phyloP scores from a whole-genome alignment of 1,140 invertebrate species.

The Musca vetustissima region DNA sequence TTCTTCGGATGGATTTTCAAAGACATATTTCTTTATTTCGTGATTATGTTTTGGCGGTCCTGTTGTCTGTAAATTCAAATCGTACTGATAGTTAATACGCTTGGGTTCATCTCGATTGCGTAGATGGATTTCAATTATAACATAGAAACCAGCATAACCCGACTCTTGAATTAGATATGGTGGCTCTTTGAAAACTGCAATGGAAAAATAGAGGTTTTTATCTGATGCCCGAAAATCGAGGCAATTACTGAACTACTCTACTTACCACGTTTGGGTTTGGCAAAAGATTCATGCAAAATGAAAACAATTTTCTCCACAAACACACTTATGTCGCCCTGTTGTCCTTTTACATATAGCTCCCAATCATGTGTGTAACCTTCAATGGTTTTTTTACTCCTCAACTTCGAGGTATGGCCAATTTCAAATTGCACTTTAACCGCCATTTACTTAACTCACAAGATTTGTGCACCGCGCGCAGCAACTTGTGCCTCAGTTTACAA shows the following conservation, averaged over 20 bases:
- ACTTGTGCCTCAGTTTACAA: too few relatives aligned
- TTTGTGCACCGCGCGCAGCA: too few relatives aligned
- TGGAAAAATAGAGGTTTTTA: too few relatives aligned
- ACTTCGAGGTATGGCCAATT: conserved; percentile 84
- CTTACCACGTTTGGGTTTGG: conserved; percentile 82
- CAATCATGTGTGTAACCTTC: conserved; percentile 96
- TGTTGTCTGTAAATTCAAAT: conserved; percentile 76
- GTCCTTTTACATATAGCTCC: conserved; percentile 93
- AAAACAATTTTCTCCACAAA: conserved; percentile 96
- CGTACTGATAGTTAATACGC: conserved; percentile 83
- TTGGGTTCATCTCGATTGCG: conserved; percentile 90
- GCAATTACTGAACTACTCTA: conserved; percentile 25
- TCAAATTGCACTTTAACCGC: conserved; percentile 85
- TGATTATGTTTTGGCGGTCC: conserved; percentile 72
- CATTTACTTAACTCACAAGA: conserved; percentile 52
- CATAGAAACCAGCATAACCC: conserved; percentile 90
- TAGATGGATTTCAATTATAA: conserved; percentile 89
- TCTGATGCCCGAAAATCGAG: too few relatives aligned
- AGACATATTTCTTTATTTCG: conserved; percentile 60
- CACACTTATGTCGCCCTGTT: conserved; percentile 81
- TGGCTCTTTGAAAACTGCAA: conserved; percentile 84
- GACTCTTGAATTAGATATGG: conserved; percentile 90
- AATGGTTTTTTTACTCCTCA: conserved; percentile 75
- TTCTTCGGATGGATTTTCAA: conserved; percentile 80
- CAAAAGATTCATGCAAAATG: conserved; percentile 87